Evolutionary conservation across 2,797 vertebrate genomes (phyloP).

Genomic region (Pyrocephalus nanus): DNA sequence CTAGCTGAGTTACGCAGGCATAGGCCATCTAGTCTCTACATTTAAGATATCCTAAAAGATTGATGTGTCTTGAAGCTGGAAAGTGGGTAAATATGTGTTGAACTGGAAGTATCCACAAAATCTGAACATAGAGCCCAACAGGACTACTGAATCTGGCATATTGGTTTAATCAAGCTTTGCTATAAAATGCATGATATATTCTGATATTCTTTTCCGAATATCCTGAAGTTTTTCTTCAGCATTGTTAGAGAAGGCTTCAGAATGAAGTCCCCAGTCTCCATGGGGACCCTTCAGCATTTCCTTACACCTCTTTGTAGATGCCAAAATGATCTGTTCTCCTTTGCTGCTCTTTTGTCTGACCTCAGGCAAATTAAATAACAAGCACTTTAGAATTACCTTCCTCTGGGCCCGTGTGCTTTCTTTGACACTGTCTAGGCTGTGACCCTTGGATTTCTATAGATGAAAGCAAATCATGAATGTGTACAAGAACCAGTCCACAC

Average conservation of each 20-base stretch:
- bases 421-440: not conserved
- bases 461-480: not conserved
- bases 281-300: not conserved
- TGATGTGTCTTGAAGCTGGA: not conserved
- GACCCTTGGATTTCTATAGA: not conserved
- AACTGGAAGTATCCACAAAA: not conserved
- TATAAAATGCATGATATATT: not conserved
- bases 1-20: not conserved
- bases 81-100: not conserved
- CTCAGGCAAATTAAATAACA: not conserved
- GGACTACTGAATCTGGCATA: not conserved
- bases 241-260: not conserved
- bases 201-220: not conserved
- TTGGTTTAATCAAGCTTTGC: not conserved
- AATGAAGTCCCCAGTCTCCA: accelerated
- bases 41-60: not conserved
- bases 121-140: not conserved
- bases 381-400: not conserved
- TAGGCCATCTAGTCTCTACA: not conserved
- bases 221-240: not conserved
- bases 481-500: not conserved
- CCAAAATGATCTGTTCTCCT: not conserved
- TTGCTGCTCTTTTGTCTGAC: not conserved
- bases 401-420: not conserved
- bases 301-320: not conserved